These are phyloP conservation scores for Parazoanthus atlanticus DNA, from an alignment of 92 coral and sea anemone species.

Conservation along the genomic window DNA sequence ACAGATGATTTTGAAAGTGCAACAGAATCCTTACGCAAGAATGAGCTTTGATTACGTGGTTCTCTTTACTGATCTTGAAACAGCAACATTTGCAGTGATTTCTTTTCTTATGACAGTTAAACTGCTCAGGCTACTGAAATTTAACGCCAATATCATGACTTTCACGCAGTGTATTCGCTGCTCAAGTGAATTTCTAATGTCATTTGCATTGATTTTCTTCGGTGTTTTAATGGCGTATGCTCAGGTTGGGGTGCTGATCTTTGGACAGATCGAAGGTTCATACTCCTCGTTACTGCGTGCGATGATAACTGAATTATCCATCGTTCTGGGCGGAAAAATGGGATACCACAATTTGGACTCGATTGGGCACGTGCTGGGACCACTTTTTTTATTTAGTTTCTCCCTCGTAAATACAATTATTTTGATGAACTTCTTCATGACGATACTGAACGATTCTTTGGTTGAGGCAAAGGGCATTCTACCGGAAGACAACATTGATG, in stretches of 20 bases:
- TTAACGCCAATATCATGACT: constrained; percentile 28
- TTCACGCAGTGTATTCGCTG: constrained; percentile 20
- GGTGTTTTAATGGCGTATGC: constrained; percentile 35
- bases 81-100: constrained; percentile 33
- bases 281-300: constrained; percentile 23
- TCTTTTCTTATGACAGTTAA: constrained; percentile 27
- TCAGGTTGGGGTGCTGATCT: constrained; percentile 29
- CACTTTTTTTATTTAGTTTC: constrained; percentile 23
- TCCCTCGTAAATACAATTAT: constrained; percentile 23
- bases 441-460: constrained; percentile 22
- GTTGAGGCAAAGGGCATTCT: constrained; percentile 26
- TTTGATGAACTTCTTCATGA: constrained; percentile 34
- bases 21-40: constrained; percentile 26
- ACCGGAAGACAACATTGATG: constrained; percentile 3
- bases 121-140: constrained; percentile 13
- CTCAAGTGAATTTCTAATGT: background rate
- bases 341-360: constrained; percentile 27
- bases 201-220: constrained; percentile 23
- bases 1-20: constrained; percentile 12
- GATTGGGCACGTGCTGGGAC: constrained; percentile 26
- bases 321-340: constrained; percentile 32
- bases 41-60: constrained; percentile 39
- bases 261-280: constrained; percentile 20
- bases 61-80: constrained; percentile 22
- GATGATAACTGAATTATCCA: background rate